A percentile compares a stretch with the other conserved stretches of the same genome.
Evolutionary conservation across 2,888 invertebrate species (phyloP).

Genomic region (Odontocerum albicorne): DNA sequence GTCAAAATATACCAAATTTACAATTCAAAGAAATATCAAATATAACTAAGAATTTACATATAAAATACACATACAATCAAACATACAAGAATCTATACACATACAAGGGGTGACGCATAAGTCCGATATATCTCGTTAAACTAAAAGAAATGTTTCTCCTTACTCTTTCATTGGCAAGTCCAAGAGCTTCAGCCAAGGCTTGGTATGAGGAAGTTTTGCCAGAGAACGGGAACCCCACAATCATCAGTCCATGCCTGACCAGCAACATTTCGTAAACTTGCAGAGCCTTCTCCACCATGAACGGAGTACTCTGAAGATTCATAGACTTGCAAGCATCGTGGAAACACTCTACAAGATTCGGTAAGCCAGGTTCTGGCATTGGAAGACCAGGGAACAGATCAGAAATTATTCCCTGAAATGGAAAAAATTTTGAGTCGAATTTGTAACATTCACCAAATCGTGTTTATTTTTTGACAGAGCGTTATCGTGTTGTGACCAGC

Average conservation of each 20-base stretch:
- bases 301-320: constrained; percentile 82
- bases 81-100: too few relatives aligned
- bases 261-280: constrained; percentile 95
- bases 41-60: too few relatives aligned
- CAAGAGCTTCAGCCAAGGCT: constrained; percentile 78
- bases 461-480: too few relatives aligned
- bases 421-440: too few relatives aligned
- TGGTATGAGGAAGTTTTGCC: constrained; percentile 88
- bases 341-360: constrained; percentile 50
- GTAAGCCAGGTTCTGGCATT: constrained; percentile 79
- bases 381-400: constrained; percentile 89
- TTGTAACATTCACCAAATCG: too few relatives aligned
- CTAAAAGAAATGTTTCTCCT: constrained; percentile 14
- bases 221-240: constrained; percentile 90
- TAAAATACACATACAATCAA: too few relatives aligned
- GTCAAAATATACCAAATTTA: too few relatives aligned
- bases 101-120: too few relatives aligned
- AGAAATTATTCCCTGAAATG: constrained; percentile 81
- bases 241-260: constrained; percentile 92
- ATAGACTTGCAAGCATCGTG: constrained; percentile 66
- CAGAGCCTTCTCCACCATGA: constrained; percentile 77
- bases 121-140: too few relatives aligned
- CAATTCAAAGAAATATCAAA: too few relatives aligned
- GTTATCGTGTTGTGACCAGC: too few relatives aligned
- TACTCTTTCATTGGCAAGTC: constrained; percentile 73